Evolutionary conservation across 2,888 invertebrate genomes (phyloP), one percentile per base, ranked within the genome.

Genomic region (Pomacea canaliculata): DNA sequence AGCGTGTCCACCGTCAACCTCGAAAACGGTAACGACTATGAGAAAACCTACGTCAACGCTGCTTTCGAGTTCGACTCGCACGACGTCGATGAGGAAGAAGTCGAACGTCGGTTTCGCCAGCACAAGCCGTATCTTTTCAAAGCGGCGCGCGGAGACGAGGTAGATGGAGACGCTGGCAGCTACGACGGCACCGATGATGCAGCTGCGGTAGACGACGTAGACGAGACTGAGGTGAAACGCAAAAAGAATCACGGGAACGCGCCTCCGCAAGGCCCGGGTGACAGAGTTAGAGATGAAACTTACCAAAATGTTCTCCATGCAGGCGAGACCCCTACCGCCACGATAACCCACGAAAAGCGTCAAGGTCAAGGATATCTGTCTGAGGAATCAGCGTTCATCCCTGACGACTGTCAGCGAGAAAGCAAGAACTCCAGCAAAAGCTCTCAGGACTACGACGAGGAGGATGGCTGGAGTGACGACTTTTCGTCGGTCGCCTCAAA

Each of bases 111-210:
- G 46, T 77, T 82, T 63, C 71, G 73, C 13, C 37, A 78, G 60
- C 71, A 69, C 18, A 82, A 82, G 70, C 69, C 73, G 13, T 82
- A 79, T 70, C 49, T 82, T 63, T 82, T 82, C 51, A 78, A 65
- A 51, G 70, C 72, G 7, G 19, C 59, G 56, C 71, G 74, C 49
- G 75, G 78, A 1, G 71, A 75, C 60, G 62, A 69, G 16, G 60
- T 13, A 16, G 74, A 74, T 51, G 65, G 27, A 48, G 69, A 49
- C 16, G 70, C 23, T 56, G 56, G 23, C 4, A 23, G 49, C 56
- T 16, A 70, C 56, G 70, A 56, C 23, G 51, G 23, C 56, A 27
- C 23, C 49, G 70, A 70, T 18, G 49, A 19, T 49, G 7, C 37
- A 51, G 51, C 23, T 37, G n/a, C 12, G 49, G 16, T 19, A 7